Percentiles rank a stretch among this genome's conserved stretches.
These are phyloP conservation scores for Margaritifera margaritifera DNA, from an alignment of 2,888 invertebrate genomes.

Conservation along the genomic window DNA sequence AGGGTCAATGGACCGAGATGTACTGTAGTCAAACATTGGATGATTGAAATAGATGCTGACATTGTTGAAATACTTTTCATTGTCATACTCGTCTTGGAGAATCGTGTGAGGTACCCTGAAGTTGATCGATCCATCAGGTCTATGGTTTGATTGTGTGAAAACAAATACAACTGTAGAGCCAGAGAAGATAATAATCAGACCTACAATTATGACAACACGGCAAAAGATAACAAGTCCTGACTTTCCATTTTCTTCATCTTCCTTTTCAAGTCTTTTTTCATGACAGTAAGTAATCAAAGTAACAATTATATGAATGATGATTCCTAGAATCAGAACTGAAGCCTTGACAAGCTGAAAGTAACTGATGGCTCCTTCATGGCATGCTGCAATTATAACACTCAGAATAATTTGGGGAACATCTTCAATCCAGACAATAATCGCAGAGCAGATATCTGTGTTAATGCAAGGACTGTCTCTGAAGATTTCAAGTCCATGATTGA, in stretches of 20 bases:
- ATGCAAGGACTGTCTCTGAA: conserved; percentile 34
- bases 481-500: conserved; percentile 33
- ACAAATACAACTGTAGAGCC: conserved; percentile 46
- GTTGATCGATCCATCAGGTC: conserved; percentile 19
- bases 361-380: conserved; percentile 56
- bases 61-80: conserved; percentile 48
- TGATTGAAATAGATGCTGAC: conserved; percentile 43
- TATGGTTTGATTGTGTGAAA: conserved; percentile 44
- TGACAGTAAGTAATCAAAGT: conserved; percentile 33
- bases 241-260: conserved; percentile 6
- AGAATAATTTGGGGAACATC: conserved; percentile 49
- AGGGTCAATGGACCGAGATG: background rate
- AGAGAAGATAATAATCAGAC: conserved; percentile 33
- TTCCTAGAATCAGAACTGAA: conserved; percentile 39
- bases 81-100: conserved; percentile 38
- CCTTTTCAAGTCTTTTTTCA: conserved; percentile 3
- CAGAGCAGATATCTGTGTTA: conserved; percentile 39
- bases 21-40: conserved; percentile 13
- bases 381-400: conserved; percentile 45
- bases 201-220: conserved; percentile 38
- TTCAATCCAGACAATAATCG: conserved; percentile 48
- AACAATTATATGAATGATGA: conserved; percentile 37
- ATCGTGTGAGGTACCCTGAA: conserved; percentile 40
- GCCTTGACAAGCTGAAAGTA: conserved; percentile 53
- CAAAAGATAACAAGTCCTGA: conserved; percentile 25